phyloP scores from a whole-genome alignment of 2,797 vertebrate species.

The Melanotaenia boesemani region DNA sequence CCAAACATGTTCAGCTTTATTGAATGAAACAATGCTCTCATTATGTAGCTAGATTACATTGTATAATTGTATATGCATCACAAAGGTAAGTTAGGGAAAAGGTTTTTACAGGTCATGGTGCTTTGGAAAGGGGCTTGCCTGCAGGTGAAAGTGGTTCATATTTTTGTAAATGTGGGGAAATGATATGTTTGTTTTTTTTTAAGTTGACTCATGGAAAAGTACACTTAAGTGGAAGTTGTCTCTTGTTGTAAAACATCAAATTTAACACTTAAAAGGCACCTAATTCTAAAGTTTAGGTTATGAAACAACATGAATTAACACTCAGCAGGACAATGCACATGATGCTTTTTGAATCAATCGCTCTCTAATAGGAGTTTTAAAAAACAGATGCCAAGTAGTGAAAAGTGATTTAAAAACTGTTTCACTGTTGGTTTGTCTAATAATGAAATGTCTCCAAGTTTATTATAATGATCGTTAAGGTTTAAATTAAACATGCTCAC shows the following conservation, averaged over 20 bases:
- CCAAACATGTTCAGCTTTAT: slow-evolving; percentile 51
- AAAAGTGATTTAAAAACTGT: slow-evolving; percentile 35
- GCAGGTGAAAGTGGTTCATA: slow-evolving; percentile 48
- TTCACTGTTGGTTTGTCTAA: slow-evolving; percentile 15
- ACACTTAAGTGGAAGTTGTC: slow-evolving; percentile 41
- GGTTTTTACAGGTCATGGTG: slow-evolving; percentile 67
- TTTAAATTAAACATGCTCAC: slow-evolving; percentile 37
- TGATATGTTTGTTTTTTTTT: neutral
- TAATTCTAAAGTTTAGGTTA: neutral
- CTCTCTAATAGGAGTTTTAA: slow-evolving; percentile 38
- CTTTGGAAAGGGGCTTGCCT: slow-evolving; percentile 69
- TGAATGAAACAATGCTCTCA: slow-evolving; percentile 61
- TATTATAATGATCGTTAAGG: slow-evolving; percentile 21
- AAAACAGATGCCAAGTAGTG: slow-evolving; percentile 36
- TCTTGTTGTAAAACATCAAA: slow-evolving; percentile 43
- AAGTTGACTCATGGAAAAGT: slow-evolving; percentile 33
- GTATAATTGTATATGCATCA: slow-evolving; percentile 78
- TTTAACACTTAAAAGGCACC: slow-evolving; percentile 29
- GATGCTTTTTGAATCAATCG: slow-evolving; percentile 51
- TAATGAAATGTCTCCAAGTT: slow-evolving; percentile 44
- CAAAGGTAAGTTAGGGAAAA: slow-evolving; percentile 61
- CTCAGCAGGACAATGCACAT: slow-evolving; percentile 15
- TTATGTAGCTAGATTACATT: slow-evolving; percentile 74
- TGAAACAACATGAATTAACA: neutral
- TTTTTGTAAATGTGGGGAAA: slow-evolving; percentile 52